Evolutionary conservation across 2,113 vertebrate species (phyloP).

Genomic region (Hippocampus abdominalis): DNA sequence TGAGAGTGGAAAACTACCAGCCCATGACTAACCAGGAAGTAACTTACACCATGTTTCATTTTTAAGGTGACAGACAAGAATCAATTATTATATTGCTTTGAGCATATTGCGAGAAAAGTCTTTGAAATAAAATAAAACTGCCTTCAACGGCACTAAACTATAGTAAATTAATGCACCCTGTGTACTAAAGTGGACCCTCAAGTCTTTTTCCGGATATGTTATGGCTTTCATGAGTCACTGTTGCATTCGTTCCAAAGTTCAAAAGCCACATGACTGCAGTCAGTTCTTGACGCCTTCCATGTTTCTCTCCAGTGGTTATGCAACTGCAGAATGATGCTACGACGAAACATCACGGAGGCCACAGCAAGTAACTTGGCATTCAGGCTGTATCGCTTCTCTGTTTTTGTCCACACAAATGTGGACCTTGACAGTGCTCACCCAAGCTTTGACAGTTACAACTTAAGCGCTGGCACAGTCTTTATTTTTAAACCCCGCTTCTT

Average conservation of each 20-base stretch:
- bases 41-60: constrained; percentile 39
- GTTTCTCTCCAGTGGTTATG: constrained; percentile 42
- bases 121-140: constrained; percentile 43
- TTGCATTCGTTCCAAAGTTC: constrained; percentile 49
- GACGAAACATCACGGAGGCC: constrained; percentile 28
- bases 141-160: constrained; percentile 56
- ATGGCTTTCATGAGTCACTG: constrained; percentile 63
- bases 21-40: constrained; percentile 16
- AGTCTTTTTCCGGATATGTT: constrained; percentile 42
- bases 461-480: constrained; percentile 16
- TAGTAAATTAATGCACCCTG: constrained; percentile 53
- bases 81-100: constrained; percentile 66
- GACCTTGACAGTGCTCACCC: constrained; percentile 14
- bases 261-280: constrained; percentile 47
- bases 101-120: constrained; percentile 70
- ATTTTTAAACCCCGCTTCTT: constrained; percentile 20
- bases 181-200: constrained; percentile 49
- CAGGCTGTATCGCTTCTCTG: constrained; percentile 24
- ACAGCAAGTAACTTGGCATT: constrained; percentile 27
- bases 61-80: constrained; percentile 54
- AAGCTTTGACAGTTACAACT: constrained; percentile 39
- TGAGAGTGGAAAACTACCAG: constrained; percentile 40
- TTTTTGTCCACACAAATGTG: background rate
- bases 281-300: constrained; percentile 27
- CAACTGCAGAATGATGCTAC: constrained; percentile 34